Conservation (phyloP, 2,113 vertebrate genomes). For the Pygoscelis antarcticus region DNA sequence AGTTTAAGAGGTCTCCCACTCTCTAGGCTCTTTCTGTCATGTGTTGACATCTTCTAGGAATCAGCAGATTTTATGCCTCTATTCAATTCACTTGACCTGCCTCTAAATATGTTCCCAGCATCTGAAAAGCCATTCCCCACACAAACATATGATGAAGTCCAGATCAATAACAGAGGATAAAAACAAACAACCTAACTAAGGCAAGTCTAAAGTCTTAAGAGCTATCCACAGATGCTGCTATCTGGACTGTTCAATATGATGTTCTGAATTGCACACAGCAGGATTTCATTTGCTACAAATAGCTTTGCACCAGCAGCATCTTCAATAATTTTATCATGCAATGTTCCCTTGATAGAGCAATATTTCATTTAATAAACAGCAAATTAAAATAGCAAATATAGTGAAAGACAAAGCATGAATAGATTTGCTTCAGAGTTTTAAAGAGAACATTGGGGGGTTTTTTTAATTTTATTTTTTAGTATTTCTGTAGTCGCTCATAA, state of each 20-base stretch:
- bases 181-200: conserved; percentile 63
- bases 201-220: conserved; percentile 56
- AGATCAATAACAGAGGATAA: conserved; percentile 65
- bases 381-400: conserved; percentile 69
- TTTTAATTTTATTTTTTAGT: conserved; percentile 44
- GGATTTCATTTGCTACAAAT: conserved; percentile 75
- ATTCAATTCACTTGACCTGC: conserved; percentile 56
- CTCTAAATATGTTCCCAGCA: conserved; percentile 34
- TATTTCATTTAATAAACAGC: conserved; percentile 72
- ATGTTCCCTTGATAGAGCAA: conserved; percentile 52
- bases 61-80: conserved; percentile 63
- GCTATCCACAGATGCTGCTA: conserved; percentile 56
- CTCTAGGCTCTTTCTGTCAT: conserved; percentile 35
- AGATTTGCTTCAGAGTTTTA: conserved; percentile 54
- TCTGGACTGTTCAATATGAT: conserved; percentile 67
- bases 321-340: conserved; percentile 70
- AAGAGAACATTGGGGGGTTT: conserved; percentile 14
- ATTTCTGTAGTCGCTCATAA: conserved; percentile 66
- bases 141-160: conserved; percentile 55
- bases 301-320: conserved; percentile 67
- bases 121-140: conserved; percentile 60
- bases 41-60: conserved; percentile 51
- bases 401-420: conserved; percentile 31
- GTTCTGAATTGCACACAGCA: conserved; percentile 70
- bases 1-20: conserved; percentile 55